Evolutionary conservation across 2,888 invertebrate genomes (phyloP).

Genomic region (Keiferia lycopersicella): DNA sequence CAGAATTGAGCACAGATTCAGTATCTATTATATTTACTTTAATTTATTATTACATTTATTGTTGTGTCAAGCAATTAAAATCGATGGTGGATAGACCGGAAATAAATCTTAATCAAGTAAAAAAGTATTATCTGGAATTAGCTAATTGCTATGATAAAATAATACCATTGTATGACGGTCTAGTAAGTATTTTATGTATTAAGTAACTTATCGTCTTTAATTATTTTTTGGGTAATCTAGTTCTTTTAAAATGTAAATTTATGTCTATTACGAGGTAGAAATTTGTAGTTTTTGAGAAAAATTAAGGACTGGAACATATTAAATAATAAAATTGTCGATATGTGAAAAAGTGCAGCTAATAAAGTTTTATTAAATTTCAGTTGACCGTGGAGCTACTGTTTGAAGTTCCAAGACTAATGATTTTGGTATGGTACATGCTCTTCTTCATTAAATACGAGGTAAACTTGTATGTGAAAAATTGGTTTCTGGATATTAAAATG

Average conservation of each 20-base stretch:
- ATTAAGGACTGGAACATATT: no score
- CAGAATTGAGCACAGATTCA: neutral
- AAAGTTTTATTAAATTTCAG: constrained; percentile 19
- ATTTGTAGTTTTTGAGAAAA: no score
- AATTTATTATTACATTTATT: constrained; percentile 25
- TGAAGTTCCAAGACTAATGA: constrained; percentile 21
- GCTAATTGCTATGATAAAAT: constrained; percentile 27
- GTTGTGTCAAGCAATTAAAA: constrained; percentile 20
- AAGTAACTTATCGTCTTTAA: no score
- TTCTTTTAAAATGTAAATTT: no score
- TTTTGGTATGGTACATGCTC: constrained; percentile 13
- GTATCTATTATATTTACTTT: constrained; percentile 13
- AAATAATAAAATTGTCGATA: no score
- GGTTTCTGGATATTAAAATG: no score
- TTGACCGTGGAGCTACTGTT: constrained; percentile 24
- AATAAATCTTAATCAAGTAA: constrained; percentile 2
- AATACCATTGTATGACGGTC: constrained; percentile 27
- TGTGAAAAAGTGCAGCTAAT: no score
- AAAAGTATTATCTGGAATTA: constrained; percentile 25
- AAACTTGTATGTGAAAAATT: no score
- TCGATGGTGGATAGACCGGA: neutral
- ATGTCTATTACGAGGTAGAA: no score
- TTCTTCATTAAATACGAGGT: constrained; percentile 23
- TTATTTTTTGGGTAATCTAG: no score
- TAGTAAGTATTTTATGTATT: constrained; percentile 31